These are phyloP conservation scores for Struthio camelus DNA, from an alignment of 2,113 vertebrate genomes.

Conservation along the genomic window DNA sequence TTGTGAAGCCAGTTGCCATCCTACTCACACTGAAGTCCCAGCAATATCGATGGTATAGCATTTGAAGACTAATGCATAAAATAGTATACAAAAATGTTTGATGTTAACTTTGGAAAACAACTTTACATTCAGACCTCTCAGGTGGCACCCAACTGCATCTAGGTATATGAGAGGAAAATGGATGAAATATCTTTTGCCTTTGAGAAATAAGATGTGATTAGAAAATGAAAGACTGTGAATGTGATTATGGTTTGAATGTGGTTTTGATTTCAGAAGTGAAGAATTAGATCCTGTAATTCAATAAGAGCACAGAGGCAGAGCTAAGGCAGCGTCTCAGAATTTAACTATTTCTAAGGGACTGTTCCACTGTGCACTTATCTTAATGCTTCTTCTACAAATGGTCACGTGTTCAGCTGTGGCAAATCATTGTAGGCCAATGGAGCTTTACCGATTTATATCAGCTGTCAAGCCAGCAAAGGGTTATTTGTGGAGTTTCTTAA, in stretches of 20 bases:
- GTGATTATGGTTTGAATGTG: background rate
- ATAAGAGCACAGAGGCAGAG: background rate
- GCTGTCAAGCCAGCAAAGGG: background rate
- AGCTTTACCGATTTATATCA: background rate
- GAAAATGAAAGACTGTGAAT: background rate
- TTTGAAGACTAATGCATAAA: background rate
- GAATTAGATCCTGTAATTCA: background rate
- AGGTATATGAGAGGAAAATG: background rate
- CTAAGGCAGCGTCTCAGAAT: background rate
- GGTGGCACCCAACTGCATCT: background rate
- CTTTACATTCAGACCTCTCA: background rate
- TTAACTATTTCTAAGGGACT: background rate
- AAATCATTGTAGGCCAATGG: background rate
- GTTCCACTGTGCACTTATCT: background rate
- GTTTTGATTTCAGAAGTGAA: background rate
- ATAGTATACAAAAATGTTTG: background rate
- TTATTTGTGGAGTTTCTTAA: background rate
- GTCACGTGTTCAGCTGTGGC: background rate
- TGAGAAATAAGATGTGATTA: background rate
- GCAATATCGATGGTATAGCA: accelerated
- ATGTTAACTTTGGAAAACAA: background rate
- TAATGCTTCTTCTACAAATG: background rate
- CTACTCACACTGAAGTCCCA: background rate
- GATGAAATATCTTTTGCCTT: background rate
- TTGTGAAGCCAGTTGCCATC: background rate